Evolutionary conservation across 1,140 invertebrate genomes (phyloP).

Genomic region (Phocides pigmalion): DNA sequence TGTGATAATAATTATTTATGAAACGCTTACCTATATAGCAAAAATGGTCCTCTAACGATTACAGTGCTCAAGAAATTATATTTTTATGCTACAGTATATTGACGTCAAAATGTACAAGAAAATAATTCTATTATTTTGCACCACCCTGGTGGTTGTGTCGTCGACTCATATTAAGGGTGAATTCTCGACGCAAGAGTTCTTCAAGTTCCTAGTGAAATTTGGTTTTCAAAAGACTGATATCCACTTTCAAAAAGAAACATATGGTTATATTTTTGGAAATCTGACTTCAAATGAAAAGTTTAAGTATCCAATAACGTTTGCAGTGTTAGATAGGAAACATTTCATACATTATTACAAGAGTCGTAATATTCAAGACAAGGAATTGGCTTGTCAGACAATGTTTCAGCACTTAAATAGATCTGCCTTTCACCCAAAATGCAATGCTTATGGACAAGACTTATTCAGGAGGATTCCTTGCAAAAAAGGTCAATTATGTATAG

Average conservation of each 20-base stretch:
- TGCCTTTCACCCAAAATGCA: slow-evolving; percentile 93
- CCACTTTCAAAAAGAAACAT: slow-evolving; percentile 90
- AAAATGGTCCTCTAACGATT: slow-evolving; percentile 22
- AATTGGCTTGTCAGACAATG: slow-evolving; percentile 91
- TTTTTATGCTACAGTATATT: slow-evolving; percentile 36
- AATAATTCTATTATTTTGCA: slow-evolving; percentile 57
- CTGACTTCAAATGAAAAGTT: slow-evolving; percentile 89
- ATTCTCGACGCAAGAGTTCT: slow-evolving; percentile 86
- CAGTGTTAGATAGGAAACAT: slow-evolving; percentile 93
- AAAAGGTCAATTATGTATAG: slow-evolving; percentile 89
- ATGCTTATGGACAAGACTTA: slow-evolving; percentile 93
- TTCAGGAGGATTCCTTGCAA: slow-evolving; percentile 95
- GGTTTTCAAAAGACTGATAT: slow-evolving; percentile 98
- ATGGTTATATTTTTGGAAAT: slow-evolving; percentile 98
- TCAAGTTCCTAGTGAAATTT: slow-evolving; percentile 96
- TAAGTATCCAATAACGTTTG: slow-evolving; percentile 90
- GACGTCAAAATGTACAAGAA: slow-evolving; percentile 63
- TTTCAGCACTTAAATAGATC: slow-evolving; percentile 92
- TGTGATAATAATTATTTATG: slow-evolving; percentile 10
- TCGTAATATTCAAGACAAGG: slow-evolving; percentile 85
- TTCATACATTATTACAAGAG: slow-evolving; percentile 96
- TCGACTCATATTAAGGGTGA: slow-evolving; percentile 69
- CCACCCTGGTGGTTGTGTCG: slow-evolving; percentile 51
- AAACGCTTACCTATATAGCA: background rate
- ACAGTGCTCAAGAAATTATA: slow-evolving; percentile 40